A percentile compares a stretch with the other conserved stretches of the same genome.
phyloP scores from a whole-genome alignment of 2,113 vertebrate genomes.

The Oryzias melastigma region DNA sequence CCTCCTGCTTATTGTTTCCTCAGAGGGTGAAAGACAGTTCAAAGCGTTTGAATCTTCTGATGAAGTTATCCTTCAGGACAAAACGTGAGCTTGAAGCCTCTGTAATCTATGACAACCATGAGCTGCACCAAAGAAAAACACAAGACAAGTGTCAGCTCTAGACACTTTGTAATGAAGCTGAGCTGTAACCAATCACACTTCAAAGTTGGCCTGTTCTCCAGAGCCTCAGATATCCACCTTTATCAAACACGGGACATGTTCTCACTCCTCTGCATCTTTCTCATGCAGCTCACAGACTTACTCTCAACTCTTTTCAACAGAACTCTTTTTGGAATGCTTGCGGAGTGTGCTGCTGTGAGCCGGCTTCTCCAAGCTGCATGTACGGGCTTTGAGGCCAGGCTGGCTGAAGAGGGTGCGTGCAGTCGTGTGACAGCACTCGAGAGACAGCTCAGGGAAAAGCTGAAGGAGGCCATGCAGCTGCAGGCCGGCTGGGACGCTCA shows the following conservation, averaged over 20 bases:
- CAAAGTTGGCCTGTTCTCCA: conserved; percentile 46
- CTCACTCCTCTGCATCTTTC: neutral
- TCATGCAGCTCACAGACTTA: neutral
- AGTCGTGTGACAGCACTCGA: conserved; percentile 63
- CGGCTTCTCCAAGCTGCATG: conserved; percentile 75
- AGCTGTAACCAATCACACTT: conserved; percentile 43
- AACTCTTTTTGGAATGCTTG: conserved; percentile 76
- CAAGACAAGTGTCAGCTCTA: conserved; percentile 55
- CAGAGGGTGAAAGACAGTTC: conserved; percentile 39
- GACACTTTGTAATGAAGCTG: conserved; percentile 41
- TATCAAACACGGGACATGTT: conserved; percentile 18
- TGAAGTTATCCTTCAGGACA: conserved; percentile 64
- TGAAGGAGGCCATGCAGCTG: conserved; percentile 78
- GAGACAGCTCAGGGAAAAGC: conserved; percentile 75
- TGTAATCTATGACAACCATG: conserved; percentile 42
- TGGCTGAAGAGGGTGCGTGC: conserved; percentile 44
- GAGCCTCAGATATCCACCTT: conserved; percentile 39
- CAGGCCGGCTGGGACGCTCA: conserved; percentile 80
- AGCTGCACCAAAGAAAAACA: conserved; percentile 54
- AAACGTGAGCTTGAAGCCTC: conserved; percentile 37
- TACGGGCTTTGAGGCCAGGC: conserved; percentile 69
- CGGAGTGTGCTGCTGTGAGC: conserved; percentile 64
- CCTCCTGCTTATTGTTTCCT: conserved; percentile 49
- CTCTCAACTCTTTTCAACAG: conserved; percentile 60
- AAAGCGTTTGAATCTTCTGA: conserved; percentile 42